Conservation (phyloP, 2,113 vertebrate genomes). For the Festucalex cinctus region DNA sequence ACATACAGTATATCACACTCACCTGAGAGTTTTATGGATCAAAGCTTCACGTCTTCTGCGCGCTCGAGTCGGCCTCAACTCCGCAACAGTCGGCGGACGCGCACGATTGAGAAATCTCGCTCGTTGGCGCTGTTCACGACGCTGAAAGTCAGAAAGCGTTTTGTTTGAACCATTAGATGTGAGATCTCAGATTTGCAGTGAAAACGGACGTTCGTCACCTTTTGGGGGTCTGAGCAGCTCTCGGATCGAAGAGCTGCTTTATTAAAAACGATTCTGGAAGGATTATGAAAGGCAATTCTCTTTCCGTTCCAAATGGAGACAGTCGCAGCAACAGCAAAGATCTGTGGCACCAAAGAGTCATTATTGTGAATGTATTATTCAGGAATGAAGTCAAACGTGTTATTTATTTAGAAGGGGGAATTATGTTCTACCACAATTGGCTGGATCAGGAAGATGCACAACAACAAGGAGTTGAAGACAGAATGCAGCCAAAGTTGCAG, state of each 20-base stretch:
- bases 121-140: constrained; percentile 65
- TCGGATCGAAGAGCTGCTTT: constrained; percentile 7
- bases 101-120: constrained; percentile 68
- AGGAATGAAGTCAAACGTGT: no score
- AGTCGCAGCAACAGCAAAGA: constrained; percentile 56
- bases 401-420: not conserved
- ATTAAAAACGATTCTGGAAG: constrained; percentile 7
- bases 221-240: constrained; percentile 33
- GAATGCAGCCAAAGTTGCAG: constrained; percentile 72
- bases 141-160: constrained; percentile 51
- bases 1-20: not conserved
- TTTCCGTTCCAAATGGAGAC: constrained; percentile 61
- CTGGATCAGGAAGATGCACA: constrained; percentile 74
- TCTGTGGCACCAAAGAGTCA: constrained; percentile 52
- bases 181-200: not conserved
- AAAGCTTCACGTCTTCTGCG: constrained; percentile 55
- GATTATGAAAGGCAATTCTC: constrained; percentile 42
- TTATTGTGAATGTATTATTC: not conserved
- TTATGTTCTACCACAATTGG: constrained; percentile 67
- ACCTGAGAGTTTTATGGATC: constrained; percentile 67
- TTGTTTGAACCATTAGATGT: not conserved
- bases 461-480: constrained; percentile 68
- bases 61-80: constrained; percentile 53
- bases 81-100: constrained; percentile 54
- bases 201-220: constrained; percentile 48